Base-by-base conservation (phyloP, 2,888 invertebrate genomes). In the Drosophila diplacantha region DNA sequence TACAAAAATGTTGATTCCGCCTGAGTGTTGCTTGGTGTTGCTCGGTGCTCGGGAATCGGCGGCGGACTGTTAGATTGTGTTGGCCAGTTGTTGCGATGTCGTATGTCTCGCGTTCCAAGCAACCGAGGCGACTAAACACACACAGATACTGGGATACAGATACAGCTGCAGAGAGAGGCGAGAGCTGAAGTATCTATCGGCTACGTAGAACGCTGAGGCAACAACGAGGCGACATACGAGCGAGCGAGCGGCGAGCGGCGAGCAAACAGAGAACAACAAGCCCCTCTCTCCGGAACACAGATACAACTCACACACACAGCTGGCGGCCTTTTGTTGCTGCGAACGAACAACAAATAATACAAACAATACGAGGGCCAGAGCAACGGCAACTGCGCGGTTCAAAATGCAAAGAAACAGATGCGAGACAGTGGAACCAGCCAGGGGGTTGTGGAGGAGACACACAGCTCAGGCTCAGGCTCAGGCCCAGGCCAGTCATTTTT, bases 31-130 rank as follows among this genome's bases (percentile, higher is more conserved):
- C 32, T 3, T 4, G 35, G 35, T 35, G 16, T 16, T 35, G 57
- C 58, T 26, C 34, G 51, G 62, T 16, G 50, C 34, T 61, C 50
- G 60, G 61, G 41, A 22, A 56, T 43, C 16, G 41, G 31, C 58
- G 58, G 58, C 37, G 58, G 58, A 59, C 58, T 59, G 58, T 59
- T 53, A 31, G 49, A 66, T 66, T 73, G 71, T 55, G 29, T 44
- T 64, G 70, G 73, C 72, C 77, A 71, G 77, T 73, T 78, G 66
- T 58, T 70, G 69, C 65, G 67, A 57, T 70, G 69, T 83, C 81
- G 81, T 71, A 85, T 85, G 84, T 85, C 85, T 81, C 82, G 77
- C 85, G 79, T 81, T 81, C 79, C 83, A 85, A 81, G 85, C 85
- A 75, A 85, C 84, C 74, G 78, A 85, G 80, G 81, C 85, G 79